These are phyloP conservation scores for Pygmarrhopalites habei DNA, from an alignment of 1,140 invertebrate genomes.

Conservation along the genomic window DNA sequence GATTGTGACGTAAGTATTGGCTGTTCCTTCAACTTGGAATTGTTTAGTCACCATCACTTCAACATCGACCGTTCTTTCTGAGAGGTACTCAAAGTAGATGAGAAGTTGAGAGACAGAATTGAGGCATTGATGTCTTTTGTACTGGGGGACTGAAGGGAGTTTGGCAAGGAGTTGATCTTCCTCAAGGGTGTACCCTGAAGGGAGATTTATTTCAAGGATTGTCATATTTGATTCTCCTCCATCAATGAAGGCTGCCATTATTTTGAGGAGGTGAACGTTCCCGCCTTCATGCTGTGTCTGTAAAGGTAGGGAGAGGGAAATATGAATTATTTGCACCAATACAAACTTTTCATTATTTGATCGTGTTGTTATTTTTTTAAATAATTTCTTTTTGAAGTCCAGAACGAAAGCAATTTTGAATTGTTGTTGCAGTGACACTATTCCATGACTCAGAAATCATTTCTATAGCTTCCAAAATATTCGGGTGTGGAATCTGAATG, in stretches of 20 bases:
- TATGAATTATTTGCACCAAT: too few relatives aligned
- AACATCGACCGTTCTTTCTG: not conserved
- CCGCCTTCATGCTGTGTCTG: too few relatives aligned
- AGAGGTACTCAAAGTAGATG: slow-evolving; percentile 64
- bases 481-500: too few relatives aligned
- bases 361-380: too few relatives aligned
- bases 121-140: slow-evolving; percentile 16
- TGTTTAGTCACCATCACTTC: slow-evolving; percentile 67
- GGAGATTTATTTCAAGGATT: slow-evolving; percentile 74
- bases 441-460: too few relatives aligned
- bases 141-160: not conserved
- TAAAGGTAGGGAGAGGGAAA: too few relatives aligned
- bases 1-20: slow-evolving; percentile 70
- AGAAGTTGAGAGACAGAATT: slow-evolving; percentile 62
- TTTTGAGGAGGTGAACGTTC: too few relatives aligned
- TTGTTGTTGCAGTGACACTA: too few relatives aligned
- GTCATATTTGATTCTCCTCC: slow-evolving; percentile 72
- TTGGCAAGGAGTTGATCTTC: not conserved
- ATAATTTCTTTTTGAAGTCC: too few relatives aligned
- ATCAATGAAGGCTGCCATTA: not conserved
- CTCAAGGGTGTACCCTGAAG: slow-evolving; percentile 76
- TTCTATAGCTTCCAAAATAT: too few relatives aligned
- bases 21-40: slow-evolving; percentile 74
- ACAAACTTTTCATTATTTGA: too few relatives aligned
- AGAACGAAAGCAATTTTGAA: too few relatives aligned